These are phyloP conservation scores for Cataglyphis livida DNA, from an alignment of 2,888 invertebrate genomes.

Conservation along the genomic window DNA sequence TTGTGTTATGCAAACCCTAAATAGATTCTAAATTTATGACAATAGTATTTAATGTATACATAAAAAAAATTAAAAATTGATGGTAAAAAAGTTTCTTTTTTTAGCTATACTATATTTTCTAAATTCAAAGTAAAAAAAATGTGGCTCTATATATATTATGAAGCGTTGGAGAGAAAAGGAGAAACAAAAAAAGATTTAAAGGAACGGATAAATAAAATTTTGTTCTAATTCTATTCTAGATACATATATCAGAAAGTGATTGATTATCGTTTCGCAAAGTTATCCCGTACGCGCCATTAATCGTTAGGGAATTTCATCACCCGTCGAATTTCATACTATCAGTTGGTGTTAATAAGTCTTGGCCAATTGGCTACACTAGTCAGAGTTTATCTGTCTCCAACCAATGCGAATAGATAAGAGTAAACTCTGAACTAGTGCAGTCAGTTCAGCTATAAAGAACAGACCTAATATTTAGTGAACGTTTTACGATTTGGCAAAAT, in stretches of 20 bases:
- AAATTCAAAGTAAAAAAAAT: no score
- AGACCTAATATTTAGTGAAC: slow-evolving; percentile 31
- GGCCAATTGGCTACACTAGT: no score
- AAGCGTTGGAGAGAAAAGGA: no score
- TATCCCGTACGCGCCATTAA: background rate
- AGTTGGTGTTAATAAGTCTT: slow-evolving; percentile 16
- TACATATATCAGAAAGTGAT: background rate
- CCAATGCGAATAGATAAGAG: no score
- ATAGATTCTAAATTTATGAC: background rate
- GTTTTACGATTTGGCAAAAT: slow-evolving; percentile 45
- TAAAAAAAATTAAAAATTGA: background rate
- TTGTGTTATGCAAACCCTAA: background rate
- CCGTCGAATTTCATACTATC: background rate
- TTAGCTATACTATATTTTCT: no score
- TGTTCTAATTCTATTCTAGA: background rate
- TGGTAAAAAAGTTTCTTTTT: background rate
- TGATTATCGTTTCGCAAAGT: background rate
- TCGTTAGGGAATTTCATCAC: slow-evolving; percentile 7
- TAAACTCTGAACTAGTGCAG: no score
- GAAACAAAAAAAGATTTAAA: no score
- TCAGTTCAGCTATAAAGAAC: no score
- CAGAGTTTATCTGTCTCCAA: no score
- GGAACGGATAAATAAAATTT: no score
- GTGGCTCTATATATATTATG: no score
- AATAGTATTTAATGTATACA: background rate